Evolutionary conservation across 2,888 invertebrate genomes (phyloP), one percentile per base, ranked within the genome.

Genomic region (Tipula lateralis): DNA sequence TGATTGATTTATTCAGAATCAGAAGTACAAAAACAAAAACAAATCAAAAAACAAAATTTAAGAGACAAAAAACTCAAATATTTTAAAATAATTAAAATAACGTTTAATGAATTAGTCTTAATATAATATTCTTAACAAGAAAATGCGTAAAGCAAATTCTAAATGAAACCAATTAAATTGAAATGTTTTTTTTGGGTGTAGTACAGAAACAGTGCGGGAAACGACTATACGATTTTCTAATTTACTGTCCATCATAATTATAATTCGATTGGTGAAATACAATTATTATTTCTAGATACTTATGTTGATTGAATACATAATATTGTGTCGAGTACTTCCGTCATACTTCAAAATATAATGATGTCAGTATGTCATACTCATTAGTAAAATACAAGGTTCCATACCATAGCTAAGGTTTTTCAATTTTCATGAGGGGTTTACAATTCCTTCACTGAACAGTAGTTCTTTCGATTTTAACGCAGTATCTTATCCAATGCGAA

Each of bases 131-230:
- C 24, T 66, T 66, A 13, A 39, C 1, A 66, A n/a, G 12, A 66
- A 66, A 66, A 66, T 66, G 66, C 66, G 66, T 3, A 50, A 66
- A 24, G 9, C 1, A 66, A 66, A 66, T 66, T 66, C 24, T 6
- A 66, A 66, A 66, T 66, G 66, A 66, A 66, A 24, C 66, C 66
- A 66, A 66, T 66, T 66, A 66, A 66, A 66, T 66, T 66, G n/a
- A 66, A 66, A 66, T 66, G 66, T 66, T 66, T 66, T 66, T 66
- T 66, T 24, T 66, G 24, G 24, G 12, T 66, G 24, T 66, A n/a
- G 24, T 66, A 39, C 13, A 9, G 1, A 24, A 12, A 66, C 24
- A 66, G 66, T 66, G 24, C 19, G 1, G 1, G 66, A 66, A 24
- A 66, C 0, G 24, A 5, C 9, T 66, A 4, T n/a, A n/a, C 6